phyloP scores from a whole-genome alignment of 1,140 invertebrate species.

The Drosophila auraria region DNA sequence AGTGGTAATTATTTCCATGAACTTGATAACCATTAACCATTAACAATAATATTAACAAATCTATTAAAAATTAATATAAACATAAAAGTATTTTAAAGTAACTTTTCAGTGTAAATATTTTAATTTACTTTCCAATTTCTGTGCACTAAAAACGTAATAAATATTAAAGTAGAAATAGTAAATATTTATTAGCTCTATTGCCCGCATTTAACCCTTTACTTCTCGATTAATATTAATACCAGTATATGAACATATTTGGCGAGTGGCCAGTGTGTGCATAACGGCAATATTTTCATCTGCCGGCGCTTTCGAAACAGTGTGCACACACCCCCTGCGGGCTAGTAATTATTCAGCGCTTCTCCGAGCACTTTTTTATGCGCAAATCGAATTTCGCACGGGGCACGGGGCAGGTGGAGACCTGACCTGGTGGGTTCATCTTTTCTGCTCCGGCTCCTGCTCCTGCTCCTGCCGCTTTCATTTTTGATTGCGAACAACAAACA shows the following conservation, averaged over 20 bases:
- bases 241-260: neutral
- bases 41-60: no score
- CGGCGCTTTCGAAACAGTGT: conserved; percentile 7
- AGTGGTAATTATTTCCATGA: no score
- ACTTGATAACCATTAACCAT: no score
- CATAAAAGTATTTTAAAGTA: no score
- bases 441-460: neutral
- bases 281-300: neutral
- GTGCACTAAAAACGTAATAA: no score
- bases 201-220: neutral
- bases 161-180: no score
- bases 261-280: conserved; percentile 7
- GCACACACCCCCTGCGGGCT: conserved; percentile 13
- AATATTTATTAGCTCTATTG: neutral
- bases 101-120: no score
- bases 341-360: conserved; percentile 11
- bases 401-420: conserved; percentile 1
- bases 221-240: neutral
- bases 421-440: neutral
- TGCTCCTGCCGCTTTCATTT: conserved; percentile 20
- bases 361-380: neutral
- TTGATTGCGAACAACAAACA: conserved; percentile 43
- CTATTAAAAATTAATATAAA: no score
- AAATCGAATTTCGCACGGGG: conserved; percentile 27
- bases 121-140: no score